Percentiles rank a stretch among this genome's conserved stretches.
phyloP scores from a whole-genome alignment of 2,888 invertebrate genomes.

The Chaitophorus viminalis region DNA sequence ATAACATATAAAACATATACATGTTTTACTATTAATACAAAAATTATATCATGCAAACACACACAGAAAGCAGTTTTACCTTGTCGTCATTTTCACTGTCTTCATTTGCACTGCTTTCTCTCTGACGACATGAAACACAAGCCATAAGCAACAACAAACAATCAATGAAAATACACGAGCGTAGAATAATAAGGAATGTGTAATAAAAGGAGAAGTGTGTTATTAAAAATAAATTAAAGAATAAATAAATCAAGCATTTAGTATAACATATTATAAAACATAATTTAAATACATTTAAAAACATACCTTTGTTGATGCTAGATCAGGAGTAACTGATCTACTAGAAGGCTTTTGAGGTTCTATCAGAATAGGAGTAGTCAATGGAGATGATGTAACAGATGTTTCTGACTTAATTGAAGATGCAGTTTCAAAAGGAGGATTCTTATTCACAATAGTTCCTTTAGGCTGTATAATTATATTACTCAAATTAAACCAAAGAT shows the following conservation, averaged over 20 bases:
- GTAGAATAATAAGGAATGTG: background rate
- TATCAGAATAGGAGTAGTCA: slow-evolving; percentile 46
- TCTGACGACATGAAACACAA: slow-evolving; percentile 58
- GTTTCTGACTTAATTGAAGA: slow-evolving; percentile 58
- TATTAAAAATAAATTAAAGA: slow-evolving; percentile 22
- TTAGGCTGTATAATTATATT: slow-evolving; percentile 21
- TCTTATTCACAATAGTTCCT: slow-evolving; percentile 22
- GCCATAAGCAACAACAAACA: slow-evolving; percentile 38
- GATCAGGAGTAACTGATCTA: slow-evolving; percentile 65
- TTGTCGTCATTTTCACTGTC: slow-evolving; percentile 62
- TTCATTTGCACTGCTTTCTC: slow-evolving; percentile 56
- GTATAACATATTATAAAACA: slow-evolving; percentile 21
- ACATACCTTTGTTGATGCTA: slow-evolving; percentile 63
- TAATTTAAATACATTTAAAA: slow-evolving; percentile 25
- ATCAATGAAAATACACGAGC: slow-evolving; percentile 44
- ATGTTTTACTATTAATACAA: background rate
- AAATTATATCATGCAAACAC: slow-evolving; percentile 20
- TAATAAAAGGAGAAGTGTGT: background rate
- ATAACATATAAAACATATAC: background rate
- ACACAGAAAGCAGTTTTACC: slow-evolving; percentile 48
- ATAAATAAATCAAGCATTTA: slow-evolving; percentile 29
- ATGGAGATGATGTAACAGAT: slow-evolving; percentile 53
- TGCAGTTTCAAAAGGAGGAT: slow-evolving; percentile 57
- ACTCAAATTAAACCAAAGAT: background rate
- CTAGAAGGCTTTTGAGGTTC: slow-evolving; percentile 62